Evolutionary conservation across 2,888 invertebrate species (phyloP).

Genomic region (Dynastes maya): DNA sequence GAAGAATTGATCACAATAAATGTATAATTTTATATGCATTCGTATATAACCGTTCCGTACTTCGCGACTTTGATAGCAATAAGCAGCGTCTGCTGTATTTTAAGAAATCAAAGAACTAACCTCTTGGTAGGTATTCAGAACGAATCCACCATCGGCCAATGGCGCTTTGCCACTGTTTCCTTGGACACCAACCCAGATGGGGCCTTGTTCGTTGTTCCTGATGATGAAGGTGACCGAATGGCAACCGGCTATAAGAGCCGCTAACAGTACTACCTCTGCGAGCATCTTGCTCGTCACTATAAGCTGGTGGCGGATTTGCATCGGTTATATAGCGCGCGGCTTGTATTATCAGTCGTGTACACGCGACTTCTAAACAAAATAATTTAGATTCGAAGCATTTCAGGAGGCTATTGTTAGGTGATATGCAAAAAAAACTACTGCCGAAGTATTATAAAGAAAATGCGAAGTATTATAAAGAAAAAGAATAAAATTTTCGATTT

Average conservation of each 20-base stretch:
- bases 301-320: neutral
- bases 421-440: too few species aligned
- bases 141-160: slow-evolving; percentile 62
- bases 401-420: neutral
- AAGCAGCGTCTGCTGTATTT: neutral
- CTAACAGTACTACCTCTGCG: slow-evolving; percentile 49
- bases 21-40: too few species aligned
- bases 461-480: too few species aligned
- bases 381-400: neutral
- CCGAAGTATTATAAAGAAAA: too few species aligned
- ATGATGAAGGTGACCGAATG: slow-evolving; percentile 59
- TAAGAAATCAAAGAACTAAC: slow-evolving; percentile 41
- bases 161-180: slow-evolving; percentile 60
- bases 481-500: too few species aligned
- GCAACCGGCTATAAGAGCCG: slow-evolving; percentile 42
- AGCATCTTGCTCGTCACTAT: slow-evolving; percentile 44
- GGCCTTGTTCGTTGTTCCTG: slow-evolving; percentile 60
- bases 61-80: too few species aligned
- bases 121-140: slow-evolving; percentile 56
- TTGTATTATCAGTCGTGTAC: neutral
- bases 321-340: neutral
- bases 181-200: slow-evolving; percentile 63
- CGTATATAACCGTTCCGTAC: too few species aligned
- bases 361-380: neutral
- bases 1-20: too few species aligned